Conservation (phyloP, 2,113 vertebrate genomes). For the Craseonycteris thonglongyai region DNA sequence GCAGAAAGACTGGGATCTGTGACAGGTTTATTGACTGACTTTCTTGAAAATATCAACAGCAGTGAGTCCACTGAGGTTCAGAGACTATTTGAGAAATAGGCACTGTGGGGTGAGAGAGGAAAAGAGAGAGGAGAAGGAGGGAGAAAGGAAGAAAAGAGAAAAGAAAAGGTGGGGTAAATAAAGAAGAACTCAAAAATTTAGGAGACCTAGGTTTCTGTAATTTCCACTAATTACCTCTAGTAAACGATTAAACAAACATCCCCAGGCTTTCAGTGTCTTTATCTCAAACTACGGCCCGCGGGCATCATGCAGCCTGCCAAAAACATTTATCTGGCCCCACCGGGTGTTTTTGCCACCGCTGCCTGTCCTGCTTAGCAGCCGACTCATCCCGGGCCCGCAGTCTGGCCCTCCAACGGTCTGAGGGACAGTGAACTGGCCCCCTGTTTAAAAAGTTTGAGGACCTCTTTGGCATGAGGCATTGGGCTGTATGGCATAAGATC, state of each 20-base stretch:
- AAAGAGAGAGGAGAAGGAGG: rapidly evolving
- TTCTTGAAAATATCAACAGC: not conserved
- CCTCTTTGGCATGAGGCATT: not conserved
- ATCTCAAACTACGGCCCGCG: too few relatives aligned
- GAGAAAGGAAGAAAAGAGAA: not conserved
- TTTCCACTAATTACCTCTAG: not conserved
- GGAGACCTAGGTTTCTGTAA: not conserved
- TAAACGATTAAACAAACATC: not conserved
- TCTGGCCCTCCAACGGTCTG: too few relatives aligned
- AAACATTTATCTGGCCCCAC: too few relatives aligned
- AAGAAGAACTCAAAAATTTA: not conserved
- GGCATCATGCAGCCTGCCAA: too few relatives aligned
- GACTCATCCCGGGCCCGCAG: too few relatives aligned
- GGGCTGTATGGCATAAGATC: not conserved
- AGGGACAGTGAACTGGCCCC: too few relatives aligned
- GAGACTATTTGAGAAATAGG: not conserved
- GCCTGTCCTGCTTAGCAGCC: too few relatives aligned
- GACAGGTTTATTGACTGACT: not conserved
- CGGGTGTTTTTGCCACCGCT: too few relatives aligned
- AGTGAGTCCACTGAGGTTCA: not conserved
- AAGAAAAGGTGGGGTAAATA: not conserved
- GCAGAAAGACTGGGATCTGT: not conserved
- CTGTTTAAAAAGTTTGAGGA: too few relatives aligned
- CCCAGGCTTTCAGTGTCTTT: not conserved
- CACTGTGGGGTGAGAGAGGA: not conserved